Evolutionary conservation across 1,140 invertebrate species (phyloP).

Genomic region (Nylanderia fulva): DNA sequence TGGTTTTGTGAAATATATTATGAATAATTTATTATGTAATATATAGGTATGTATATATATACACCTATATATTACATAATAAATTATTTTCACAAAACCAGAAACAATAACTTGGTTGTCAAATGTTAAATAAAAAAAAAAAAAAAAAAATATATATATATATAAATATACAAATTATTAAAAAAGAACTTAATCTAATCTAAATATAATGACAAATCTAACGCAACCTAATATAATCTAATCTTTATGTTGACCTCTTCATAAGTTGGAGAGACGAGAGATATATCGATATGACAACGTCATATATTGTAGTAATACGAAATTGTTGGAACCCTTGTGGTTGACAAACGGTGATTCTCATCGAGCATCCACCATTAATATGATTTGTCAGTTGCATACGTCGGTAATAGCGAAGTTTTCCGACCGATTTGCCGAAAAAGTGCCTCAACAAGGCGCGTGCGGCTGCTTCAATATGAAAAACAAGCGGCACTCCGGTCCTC

Average conservation of each 20-base stretch:
- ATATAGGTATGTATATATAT: too few relatives aligned
- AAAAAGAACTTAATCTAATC: too few relatives aligned
- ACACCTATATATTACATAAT: too few relatives aligned
- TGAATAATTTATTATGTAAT: too few relatives aligned
- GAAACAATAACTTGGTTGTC: too few relatives aligned
- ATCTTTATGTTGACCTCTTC: neutral
- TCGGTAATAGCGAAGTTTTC: constrained; percentile 80
- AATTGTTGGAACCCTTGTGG: constrained; percentile 41
- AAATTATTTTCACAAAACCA: too few relatives aligned
- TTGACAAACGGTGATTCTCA: constrained; percentile 63
- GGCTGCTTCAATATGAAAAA: constrained; percentile 73
- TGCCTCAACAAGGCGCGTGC: constrained; percentile 74
- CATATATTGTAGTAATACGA: constrained; percentile 2
- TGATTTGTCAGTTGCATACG: constrained; percentile 84
- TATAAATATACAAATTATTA: too few relatives aligned
- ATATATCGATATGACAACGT: constrained; percentile 29
- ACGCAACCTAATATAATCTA: too few relatives aligned
- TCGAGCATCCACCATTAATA: constrained; percentile 81
- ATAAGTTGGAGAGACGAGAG: neutral
- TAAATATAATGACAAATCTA: too few relatives aligned
- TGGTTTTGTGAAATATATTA: neutral
- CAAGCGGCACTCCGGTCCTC: constrained; percentile 67
- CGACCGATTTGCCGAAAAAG: constrained; percentile 85
- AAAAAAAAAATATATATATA: too few relatives aligned
- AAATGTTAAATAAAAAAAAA: too few relatives aligned